These are phyloP conservation scores for Crossaster papposus DNA, from an alignment of 53 echinoderm and acorn worm species.

Conservation along the genomic window DNA sequence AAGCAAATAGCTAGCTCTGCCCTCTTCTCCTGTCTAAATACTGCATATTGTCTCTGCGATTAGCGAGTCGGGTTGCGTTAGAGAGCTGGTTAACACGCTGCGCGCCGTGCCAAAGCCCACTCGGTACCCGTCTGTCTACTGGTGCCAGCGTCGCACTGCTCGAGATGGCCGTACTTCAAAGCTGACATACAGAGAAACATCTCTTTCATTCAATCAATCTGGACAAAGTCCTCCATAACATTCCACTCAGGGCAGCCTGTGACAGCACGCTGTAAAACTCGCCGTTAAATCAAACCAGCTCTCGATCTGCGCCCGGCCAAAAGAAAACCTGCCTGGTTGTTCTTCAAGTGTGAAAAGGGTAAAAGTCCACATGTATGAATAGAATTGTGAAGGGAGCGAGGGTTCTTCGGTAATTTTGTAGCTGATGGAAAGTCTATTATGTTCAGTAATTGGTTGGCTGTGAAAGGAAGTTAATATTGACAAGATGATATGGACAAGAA, in stretches of 20 bases:
- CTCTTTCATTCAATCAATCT: not conserved
- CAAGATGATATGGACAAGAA: not conserved
- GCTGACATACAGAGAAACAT: conserved; percentile 5
- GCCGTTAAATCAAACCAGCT: not conserved
- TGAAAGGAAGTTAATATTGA: conserved; percentile 16
- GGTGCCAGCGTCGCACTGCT: not conserved
- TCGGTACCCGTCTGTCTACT: not conserved
- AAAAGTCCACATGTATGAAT: conserved; percentile 26
- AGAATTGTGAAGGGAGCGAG: too few relatives aligned
- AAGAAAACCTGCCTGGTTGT: conserved; percentile 25
- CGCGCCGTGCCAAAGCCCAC: not conserved
- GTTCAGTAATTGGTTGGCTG: not conserved
- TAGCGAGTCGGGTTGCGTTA: not conserved
- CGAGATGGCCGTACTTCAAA: conserved; percentile 5
- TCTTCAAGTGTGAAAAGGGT: conserved; percentile 38
- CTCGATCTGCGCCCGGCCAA: not conserved
- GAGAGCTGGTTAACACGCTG: conserved; percentile 33
- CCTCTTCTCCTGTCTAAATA: not conserved
- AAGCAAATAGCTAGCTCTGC: not conserved
- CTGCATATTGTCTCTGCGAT: conserved; percentile 14
- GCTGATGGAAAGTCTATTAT: not conserved
- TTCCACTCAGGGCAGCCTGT: conserved; percentile 9
- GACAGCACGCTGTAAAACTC: not conserved
- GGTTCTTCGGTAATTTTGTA: not conserved
- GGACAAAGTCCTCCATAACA: not conserved